A percentile compares a stretch with the other conserved stretches of the same genome.
Conservation (phyloP, 2,797 vertebrate genomes). For the Arnoldichthys spilopterus region DNA sequence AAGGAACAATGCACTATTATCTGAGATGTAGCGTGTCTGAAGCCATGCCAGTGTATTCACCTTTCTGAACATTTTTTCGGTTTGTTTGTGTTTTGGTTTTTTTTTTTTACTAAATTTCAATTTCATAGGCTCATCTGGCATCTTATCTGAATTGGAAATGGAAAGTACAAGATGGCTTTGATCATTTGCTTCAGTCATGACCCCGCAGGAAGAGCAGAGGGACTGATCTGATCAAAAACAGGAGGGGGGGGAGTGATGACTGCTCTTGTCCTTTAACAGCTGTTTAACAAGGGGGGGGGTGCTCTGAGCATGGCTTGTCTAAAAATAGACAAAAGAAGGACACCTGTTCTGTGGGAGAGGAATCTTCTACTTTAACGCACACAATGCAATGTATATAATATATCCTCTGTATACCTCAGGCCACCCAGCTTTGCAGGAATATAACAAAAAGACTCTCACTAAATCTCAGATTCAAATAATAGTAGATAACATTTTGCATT, state of each 20-base stretch:
- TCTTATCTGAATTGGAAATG: constrained; percentile 43
- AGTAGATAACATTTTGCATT: not conserved
- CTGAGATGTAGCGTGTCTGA: constrained; percentile 14
- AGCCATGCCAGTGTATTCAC: not conserved
- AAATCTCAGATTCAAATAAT: not conserved
- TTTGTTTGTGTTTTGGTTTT: constrained; percentile 8
- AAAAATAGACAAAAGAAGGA: constrained; percentile 22
- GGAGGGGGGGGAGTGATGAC: not conserved
- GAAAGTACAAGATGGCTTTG: constrained; percentile 42
- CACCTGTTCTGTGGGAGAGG: constrained; percentile 9
- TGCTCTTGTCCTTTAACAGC: constrained; percentile 37
- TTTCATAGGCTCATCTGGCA: not conserved
- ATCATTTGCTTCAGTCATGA: constrained; percentile 41
- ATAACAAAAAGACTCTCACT: not conserved
- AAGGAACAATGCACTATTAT: constrained; percentile 8
- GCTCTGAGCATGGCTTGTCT: constrained; percentile 13
- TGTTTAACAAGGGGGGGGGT: constrained; percentile 17
- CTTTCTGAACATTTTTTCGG: not conserved
- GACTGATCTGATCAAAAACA: constrained; percentile 27
- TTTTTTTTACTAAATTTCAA: constrained; percentile 13
- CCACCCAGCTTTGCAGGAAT: not conserved
- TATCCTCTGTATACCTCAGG: not conserved
- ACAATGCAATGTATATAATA: not conserved
- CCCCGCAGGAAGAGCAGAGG: constrained; percentile 6
- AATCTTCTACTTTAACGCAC: not conserved